These are phyloP conservation scores for Pheucticus melanocephalus DNA, from an alignment of 2,113 vertebrate species.

Conservation along the genomic window DNA sequence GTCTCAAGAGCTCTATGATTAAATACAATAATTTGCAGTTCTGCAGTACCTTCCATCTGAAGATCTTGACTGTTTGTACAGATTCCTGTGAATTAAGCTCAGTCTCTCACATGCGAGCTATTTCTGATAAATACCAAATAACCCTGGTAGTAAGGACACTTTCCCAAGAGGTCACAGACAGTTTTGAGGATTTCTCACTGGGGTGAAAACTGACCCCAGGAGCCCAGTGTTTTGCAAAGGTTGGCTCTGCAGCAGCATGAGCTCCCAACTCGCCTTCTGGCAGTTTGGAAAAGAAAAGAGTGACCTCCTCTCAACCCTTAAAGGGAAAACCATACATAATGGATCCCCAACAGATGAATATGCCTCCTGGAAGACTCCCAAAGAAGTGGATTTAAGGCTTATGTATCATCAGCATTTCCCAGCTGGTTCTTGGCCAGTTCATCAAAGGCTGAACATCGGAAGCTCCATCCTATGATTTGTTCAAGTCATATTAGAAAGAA, in stretches of 20 bases:
- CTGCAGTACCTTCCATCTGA: conserved; percentile 3
- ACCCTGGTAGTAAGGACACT: background rate
- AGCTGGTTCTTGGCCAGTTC: background rate
- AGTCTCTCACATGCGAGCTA: background rate
- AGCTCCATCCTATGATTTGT: background rate
- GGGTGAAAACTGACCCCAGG: background rate
- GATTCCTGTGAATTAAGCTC: background rate
- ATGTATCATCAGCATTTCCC: background rate
- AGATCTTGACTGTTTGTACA: background rate
- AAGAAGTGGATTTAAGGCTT: background rate
- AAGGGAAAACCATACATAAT: background rate
- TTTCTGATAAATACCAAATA: background rate
- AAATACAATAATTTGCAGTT: conserved; percentile 34
- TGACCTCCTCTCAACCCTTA: background rate
- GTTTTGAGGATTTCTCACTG: background rate
- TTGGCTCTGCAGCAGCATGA: background rate
- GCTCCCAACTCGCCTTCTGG: background rate
- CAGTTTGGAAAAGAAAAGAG: background rate
- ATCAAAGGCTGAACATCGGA: background rate
- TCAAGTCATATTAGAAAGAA: background rate
- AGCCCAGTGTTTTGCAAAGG: background rate
- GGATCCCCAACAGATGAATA: background rate
- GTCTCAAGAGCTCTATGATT: conserved; percentile 41
- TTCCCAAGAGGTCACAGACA: background rate
- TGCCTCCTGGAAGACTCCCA: background rate